Evolutionary conservation across 2,113 vertebrate genomes (phyloP), one percentile per base, ranked within the genome.

Genomic region (Apteryx owenii): DNA sequence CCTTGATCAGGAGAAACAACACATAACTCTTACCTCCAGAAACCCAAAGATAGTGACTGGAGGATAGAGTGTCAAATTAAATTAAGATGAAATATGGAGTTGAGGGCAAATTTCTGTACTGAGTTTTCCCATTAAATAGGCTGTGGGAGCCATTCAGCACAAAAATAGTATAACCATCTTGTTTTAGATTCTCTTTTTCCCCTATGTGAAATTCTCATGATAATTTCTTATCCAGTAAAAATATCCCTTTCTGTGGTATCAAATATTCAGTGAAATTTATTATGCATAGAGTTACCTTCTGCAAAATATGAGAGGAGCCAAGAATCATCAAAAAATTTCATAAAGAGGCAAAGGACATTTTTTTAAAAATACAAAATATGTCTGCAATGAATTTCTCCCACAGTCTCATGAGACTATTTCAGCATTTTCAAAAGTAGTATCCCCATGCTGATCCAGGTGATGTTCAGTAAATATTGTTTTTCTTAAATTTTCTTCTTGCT

Each of bases 251-350:
- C 85, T 88, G 48, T 21, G 76, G 56, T 13, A 77, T 36, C 88
- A 80, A 90, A 90, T 77, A 82, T 95, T 93, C 96, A 78, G 51
- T 68, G 82, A 93, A 65, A 86, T 88, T 92, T 86, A 84, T 78
- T 91, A 36, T 68, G 62, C 90, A 40, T 54, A 54, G 77, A 71
- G 46, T 33, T 83, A 56, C 9, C 3, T 71, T 88, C 64, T 68
- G 26, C 60, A 89, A 78, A 56, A 66, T n/a, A 53, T n/a, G 60
- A 70, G 85, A 79, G 20, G 16, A 91, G 16, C 7, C 40, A 89
- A 69, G 36, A 96, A 68, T 7, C 16, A 85, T 25, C 22, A 68
- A 65, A 44, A 89, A 69, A 19, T 77, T 91, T 65, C 44, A 61
- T 58, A 50, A 91, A 40, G 28, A 66, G 19, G 68, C 12, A 62